Evolutionary conservation across 2,113 vertebrate genomes (phyloP).

Genomic region (Trochalopteron elliotii): DNA sequence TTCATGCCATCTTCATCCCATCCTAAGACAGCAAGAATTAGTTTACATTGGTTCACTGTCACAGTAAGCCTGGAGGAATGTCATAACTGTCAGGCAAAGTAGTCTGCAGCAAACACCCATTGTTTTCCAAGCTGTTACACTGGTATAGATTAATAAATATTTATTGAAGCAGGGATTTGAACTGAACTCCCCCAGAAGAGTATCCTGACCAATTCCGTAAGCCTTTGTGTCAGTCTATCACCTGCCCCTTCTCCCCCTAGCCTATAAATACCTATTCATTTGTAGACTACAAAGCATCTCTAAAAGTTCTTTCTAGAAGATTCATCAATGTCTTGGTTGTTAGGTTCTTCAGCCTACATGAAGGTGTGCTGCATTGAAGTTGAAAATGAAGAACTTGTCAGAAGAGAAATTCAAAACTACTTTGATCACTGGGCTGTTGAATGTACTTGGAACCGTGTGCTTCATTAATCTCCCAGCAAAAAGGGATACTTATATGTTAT

Average conservation of each 20-base stretch:
- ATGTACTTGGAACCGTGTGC: not conserved
- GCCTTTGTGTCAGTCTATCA: not conserved
- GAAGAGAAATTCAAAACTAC: not conserved
- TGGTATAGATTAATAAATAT: not conserved
- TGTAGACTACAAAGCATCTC: not conserved
- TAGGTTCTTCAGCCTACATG: not conserved
- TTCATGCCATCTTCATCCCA: not conserved
- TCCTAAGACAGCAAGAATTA: not conserved
- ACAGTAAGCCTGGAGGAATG: not conserved
- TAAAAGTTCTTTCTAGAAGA: not conserved
- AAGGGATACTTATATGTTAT: not conserved
- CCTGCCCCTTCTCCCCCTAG: not conserved
- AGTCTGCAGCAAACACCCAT: not conserved
- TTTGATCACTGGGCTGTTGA: not conserved
- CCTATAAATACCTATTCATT: not conserved
- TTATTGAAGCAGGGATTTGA: not conserved
- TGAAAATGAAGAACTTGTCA: not conserved
- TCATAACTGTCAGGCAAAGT: not conserved
- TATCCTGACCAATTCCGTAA: not conserved
- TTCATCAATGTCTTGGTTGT: not conserved
- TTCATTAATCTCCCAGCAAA: not conserved
- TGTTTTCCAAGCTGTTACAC: not conserved
- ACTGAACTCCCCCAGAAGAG: not conserved
- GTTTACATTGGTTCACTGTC: not conserved
- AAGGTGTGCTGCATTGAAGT: not conserved